A percentile compares a stretch with the other conserved stretches of the same genome.
These are phyloP conservation scores for Cladorhizidae sp. DNA, from an alignment of 37 sponge, comb jelly and placozoan genomes.

Conservation along the genomic window DNA sequence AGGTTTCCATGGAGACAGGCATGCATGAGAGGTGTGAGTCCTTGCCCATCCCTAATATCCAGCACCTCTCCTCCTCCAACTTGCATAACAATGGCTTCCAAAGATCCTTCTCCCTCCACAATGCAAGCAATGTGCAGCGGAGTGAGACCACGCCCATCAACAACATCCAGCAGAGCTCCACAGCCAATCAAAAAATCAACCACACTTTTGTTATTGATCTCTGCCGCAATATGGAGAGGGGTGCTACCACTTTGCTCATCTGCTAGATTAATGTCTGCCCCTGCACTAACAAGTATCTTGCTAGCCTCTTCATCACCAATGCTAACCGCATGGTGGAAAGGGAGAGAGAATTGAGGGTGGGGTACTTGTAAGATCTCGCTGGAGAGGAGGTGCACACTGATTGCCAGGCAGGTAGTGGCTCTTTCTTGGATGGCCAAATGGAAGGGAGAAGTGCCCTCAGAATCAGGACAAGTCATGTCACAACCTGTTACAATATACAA, in stretches of 20 bases:
- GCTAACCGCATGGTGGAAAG: constrained; percentile 43
- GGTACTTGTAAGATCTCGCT: constrained; percentile 57
- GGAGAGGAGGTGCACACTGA: constrained; percentile 18
- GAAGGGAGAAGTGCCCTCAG: constrained; percentile 73
- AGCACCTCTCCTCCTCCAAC: constrained; percentile 55
- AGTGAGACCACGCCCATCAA: constrained; percentile 46
- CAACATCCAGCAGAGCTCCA: constrained; percentile 15
- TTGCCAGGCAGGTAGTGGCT: constrained; percentile 41
- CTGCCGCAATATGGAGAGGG: constrained; percentile 44
- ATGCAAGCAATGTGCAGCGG: constrained; percentile 63
- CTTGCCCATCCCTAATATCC: constrained; percentile 44
- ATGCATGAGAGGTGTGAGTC: constrained; percentile 81
- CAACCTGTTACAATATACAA: constrained; percentile 5
- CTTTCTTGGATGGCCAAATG: constrained; percentile 66
- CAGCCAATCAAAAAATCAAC: constrained; percentile 32
- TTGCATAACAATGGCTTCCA: constrained; percentile 38
- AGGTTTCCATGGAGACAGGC: constrained; percentile 58
- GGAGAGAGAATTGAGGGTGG: constrained; percentile 32
- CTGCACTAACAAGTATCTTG: constrained; percentile 23
- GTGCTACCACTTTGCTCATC: constrained; percentile 25
- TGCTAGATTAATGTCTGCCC: constrained; percentile 7
- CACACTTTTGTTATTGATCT: constrained; percentile 6
- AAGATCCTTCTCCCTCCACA: constrained; percentile 21
- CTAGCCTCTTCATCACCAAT: constrained; percentile 31
- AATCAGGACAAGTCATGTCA: constrained; percentile 60